Evolutionary conservation across 2,888 invertebrate species (phyloP).

Genomic region (Malthinus flaveolus): DNA sequence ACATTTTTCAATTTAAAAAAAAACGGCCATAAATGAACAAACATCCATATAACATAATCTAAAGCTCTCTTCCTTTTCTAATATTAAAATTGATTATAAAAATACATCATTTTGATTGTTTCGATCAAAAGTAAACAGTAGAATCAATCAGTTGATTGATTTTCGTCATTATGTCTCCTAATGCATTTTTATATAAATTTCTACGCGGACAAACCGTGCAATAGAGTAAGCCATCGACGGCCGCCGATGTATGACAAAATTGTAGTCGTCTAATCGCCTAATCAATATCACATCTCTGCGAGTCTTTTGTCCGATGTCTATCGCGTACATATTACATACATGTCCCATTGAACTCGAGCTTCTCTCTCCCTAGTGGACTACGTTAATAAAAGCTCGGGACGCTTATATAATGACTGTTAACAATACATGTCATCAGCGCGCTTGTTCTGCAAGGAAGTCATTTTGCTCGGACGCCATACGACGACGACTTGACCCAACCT

Average conservation of each 20-base stretch:
- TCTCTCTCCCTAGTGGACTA: slow-evolving; percentile 37
- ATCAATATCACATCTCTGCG: slow-evolving; percentile 25
- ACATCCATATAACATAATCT: no score
- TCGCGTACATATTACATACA: slow-evolving; percentile 31
- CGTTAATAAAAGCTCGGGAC: slow-evolving; percentile 50
- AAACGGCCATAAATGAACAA: no score
- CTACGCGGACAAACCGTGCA: no score
- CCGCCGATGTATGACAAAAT: slow-evolving; percentile 6
- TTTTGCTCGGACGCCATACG: slow-evolving; percentile 47
- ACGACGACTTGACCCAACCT: slow-evolving; percentile 34
- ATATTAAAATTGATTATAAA: no score
- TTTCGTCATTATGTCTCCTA: no score
- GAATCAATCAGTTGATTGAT: no score
- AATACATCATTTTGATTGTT: no score
- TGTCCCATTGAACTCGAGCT: slow-evolving; percentile 35
- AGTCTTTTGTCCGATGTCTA: slow-evolving; percentile 26
- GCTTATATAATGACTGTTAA: slow-evolving; percentile 54
- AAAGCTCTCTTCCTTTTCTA: no score
- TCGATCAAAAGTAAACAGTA: no score
- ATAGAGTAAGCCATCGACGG: no score
- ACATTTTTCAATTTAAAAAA: no score
- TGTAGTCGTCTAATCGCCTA: slow-evolving; percentile 25
- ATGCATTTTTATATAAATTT: no score
- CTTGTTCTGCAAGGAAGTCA: slow-evolving; percentile 54
- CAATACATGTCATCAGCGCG: slow-evolving; percentile 54